Percentiles rank a stretch among this genome's conserved stretches.
These are phyloP conservation scores for Pipa parva DNA, from an alignment of 2,113 vertebrate genomes.

Conservation along the genomic window DNA sequence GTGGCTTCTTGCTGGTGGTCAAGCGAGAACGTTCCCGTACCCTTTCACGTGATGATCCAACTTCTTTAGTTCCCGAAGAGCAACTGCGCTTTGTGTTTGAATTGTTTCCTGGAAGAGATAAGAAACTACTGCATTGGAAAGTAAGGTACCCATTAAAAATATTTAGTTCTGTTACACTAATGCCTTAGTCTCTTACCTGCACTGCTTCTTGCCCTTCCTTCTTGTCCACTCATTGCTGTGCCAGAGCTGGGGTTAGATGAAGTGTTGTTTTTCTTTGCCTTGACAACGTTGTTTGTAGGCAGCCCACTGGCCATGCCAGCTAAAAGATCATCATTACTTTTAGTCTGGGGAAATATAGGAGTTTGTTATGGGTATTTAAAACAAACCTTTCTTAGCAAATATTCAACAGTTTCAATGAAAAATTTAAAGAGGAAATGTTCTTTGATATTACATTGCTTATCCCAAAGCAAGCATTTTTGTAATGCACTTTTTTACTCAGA, in stretches of 20 bases:
- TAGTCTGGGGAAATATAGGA: constrained; percentile 72
- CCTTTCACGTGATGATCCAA: constrained; percentile 76
- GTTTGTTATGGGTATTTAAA: too few relatives aligned
- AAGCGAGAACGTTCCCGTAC: constrained; percentile 75
- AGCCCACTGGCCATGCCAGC: constrained; percentile 80
- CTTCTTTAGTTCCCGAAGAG: constrained; percentile 76
- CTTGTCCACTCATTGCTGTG: constrained; percentile 58
- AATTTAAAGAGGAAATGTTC: too few relatives aligned
- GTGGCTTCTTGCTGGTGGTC: constrained; percentile 75
- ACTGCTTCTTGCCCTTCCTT: constrained; percentile 71
- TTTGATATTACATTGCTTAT: too few relatives aligned
- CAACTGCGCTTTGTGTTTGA: constrained; percentile 70
- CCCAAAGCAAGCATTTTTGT: too few relatives aligned
- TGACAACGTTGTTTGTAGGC: constrained; percentile 68
- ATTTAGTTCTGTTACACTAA: too few relatives aligned
- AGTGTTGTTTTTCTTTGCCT: constrained; percentile 75
- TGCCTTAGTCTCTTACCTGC: constrained; percentile 68
- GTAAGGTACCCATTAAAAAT: too few relatives aligned
- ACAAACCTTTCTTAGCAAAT: too few relatives aligned
- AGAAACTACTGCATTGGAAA: too few relatives aligned
- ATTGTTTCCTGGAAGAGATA: constrained; percentile 55
- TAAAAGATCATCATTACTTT: constrained; percentile 91
- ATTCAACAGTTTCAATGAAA: too few relatives aligned
- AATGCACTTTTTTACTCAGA: too few relatives aligned
- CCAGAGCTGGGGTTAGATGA: constrained; percentile 54